These are phyloP conservation scores for Scolopax bukidnonensis DNA, from an alignment of 2,797 vertebrate species.

Conservation along the genomic window DNA sequence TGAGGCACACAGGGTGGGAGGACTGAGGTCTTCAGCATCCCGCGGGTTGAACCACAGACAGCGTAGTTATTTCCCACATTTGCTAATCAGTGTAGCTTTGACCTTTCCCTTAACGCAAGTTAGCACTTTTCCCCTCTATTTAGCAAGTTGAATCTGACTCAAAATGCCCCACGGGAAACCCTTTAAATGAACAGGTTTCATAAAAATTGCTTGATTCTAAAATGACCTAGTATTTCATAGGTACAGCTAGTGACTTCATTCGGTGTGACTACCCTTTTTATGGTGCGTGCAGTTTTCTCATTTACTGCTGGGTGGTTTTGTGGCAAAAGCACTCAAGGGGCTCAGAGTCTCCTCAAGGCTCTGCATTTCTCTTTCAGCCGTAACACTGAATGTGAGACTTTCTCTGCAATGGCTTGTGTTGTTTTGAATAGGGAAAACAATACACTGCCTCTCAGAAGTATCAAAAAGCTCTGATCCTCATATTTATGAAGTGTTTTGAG, in stretches of 20 bases:
- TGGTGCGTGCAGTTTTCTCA: not conserved
- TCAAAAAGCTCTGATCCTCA: not conserved
- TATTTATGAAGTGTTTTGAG: not conserved
- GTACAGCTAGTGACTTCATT: not conserved
- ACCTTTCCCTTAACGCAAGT: not conserved
- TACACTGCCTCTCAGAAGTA: not conserved
- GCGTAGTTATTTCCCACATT: not conserved
- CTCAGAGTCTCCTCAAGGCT: not conserved
- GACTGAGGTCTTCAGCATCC: not conserved
- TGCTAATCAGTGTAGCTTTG: not conserved
- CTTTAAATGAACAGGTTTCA: not conserved
- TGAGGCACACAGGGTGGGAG: rapidly evolving
- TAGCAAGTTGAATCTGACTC: not conserved
- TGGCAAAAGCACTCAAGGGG: constrained; percentile 10
- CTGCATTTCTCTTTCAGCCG: not conserved
- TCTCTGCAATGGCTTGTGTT: not conserved
- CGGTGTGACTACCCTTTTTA: not conserved
- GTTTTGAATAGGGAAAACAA: not conserved
- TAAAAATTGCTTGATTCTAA: not conserved
- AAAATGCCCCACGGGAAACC: not conserved
- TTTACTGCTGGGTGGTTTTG: constrained; percentile 15
- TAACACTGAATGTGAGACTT: not conserved
- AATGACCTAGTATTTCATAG: not conserved
- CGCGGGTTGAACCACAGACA: not conserved
- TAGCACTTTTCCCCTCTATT: not conserved